Percentiles rank a stretch among this genome's conserved stretches.
Evolutionary conservation across 2,888 invertebrate genomes (phyloP).

Genomic region (Diadegma fenestrale): DNA sequence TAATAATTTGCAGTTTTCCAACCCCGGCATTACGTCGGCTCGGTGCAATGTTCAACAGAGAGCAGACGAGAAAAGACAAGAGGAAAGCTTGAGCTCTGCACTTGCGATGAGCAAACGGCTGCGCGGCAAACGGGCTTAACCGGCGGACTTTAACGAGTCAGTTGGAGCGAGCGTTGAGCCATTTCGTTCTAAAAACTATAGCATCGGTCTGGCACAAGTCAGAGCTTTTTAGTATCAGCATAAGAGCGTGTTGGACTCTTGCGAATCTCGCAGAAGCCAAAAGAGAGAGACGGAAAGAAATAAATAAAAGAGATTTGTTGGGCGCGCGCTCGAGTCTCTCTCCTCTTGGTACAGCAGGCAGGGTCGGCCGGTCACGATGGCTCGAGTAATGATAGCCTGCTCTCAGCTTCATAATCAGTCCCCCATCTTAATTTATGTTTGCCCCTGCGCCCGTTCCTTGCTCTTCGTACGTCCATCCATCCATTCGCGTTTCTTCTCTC

Average conservation of each 20-base stretch:
- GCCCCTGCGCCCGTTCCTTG: slow-evolving; percentile 80
- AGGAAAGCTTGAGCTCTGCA: slow-evolving; percentile 30
- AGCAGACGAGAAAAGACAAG: slow-evolving; percentile 40
- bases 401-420: slow-evolving; percentile 84
- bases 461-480: slow-evolving; percentile 72
- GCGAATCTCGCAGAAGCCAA: slow-evolving; percentile 53
- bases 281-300: slow-evolving; percentile 53
- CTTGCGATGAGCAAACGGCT: background rate
- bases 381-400: slow-evolving; percentile 83
- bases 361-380: slow-evolving; percentile 84
- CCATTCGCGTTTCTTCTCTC: slow-evolving; percentile 60
- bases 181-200: slow-evolving; percentile 23
- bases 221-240: slow-evolving; percentile 72
- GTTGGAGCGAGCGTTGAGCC: slow-evolving; percentile 2
- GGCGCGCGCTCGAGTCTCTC: slow-evolving; percentile 75
- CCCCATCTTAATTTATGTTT: slow-evolving; percentile 84
- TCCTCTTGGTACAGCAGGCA: slow-evolving; percentile 75
- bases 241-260: slow-evolving; percentile 22
- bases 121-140: slow-evolving; percentile 7
- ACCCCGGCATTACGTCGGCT: slow-evolving; percentile 80
- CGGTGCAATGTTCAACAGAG: slow-evolving; percentile 59
- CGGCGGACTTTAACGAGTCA: slow-evolving; percentile 1
- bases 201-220: slow-evolving; percentile 27
- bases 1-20: slow-evolving; percentile 83
- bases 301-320: slow-evolving; percentile 57